Base-by-base conservation (phyloP, 2,113 vertebrate genomes). In the Apus apus region DNA sequence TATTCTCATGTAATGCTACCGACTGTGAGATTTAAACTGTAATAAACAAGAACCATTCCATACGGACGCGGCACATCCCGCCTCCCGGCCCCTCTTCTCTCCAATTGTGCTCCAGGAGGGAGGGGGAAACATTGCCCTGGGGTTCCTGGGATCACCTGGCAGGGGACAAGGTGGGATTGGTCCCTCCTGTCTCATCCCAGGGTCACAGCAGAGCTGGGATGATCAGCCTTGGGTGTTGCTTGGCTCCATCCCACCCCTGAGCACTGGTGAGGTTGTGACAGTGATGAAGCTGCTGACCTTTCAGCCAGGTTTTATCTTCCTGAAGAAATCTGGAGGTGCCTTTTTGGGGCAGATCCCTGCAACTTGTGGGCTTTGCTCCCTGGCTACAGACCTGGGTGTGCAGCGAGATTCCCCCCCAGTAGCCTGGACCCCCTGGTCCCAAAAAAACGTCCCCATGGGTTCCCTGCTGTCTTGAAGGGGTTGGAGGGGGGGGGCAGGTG, bases 11-110 rank as follows among this genome's bases (percentile, higher is more conserved):
- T 98, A 98, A 98, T 98, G 98, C 98, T 98, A 98, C 98, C 98
- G 87, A 98, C 97, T 98, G 97, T 98, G 98, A 98, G 98, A 99
- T 98, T 98, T 98, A 95, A 98, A 98, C 93, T 85, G 96, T 98
- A 99, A 99, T 99, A 99, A 99, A 99, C 53, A 25, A 26, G 6
- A 27, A 32, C 30, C 98, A 98, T 99, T 98, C 99, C 98, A 96
- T 98, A 98, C 89, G 97, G 98, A 97, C 83, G 81, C 81, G 56
- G 95, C 74, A 81, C 75, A 8, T 51, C 93, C 77, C 0, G 58
- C 94, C 95, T 97, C 67, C 3, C 67, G 15, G 19, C 82, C 66
- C 75, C 8, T 88, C 93, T 97, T 97, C 62, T 58, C 7, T 14
- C 34, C 8, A 2, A 9, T 26, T 15, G 62, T 45, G 57, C 53